Evolutionary conservation across 1,140 invertebrate species (phyloP).

Genomic region (Cydia strobilella): DNA sequence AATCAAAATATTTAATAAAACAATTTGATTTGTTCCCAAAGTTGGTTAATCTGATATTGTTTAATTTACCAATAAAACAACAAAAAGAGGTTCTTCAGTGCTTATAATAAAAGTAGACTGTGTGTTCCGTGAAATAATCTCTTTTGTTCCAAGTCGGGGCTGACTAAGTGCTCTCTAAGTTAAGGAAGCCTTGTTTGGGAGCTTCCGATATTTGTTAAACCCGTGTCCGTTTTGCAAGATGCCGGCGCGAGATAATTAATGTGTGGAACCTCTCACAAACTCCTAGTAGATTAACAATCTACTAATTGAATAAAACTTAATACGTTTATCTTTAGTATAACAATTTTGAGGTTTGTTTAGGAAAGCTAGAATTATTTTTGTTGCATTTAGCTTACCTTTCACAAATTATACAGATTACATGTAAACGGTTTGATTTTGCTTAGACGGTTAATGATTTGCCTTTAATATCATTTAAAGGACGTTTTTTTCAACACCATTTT

Average conservation of each 20-base stretch:
- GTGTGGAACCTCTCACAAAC: constrained; percentile 48
- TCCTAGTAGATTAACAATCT: constrained; percentile 47
- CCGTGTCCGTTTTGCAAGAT: constrained; percentile 62
- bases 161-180: constrained; percentile 58
- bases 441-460: too few relatives aligned
- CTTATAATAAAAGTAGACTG: constrained; percentile 33
- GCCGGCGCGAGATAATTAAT: constrained; percentile 56
- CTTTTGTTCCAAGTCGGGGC: constrained; percentile 53
- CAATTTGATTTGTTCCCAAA: too few relatives aligned
- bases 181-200: constrained; percentile 61
- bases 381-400: not conserved
- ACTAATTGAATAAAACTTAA: constrained; percentile 49
- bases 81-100: not conserved
- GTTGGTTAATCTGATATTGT: not conserved
- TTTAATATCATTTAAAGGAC: too few relatives aligned
- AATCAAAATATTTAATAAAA: too few relatives aligned
- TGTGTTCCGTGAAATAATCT: constrained; percentile 49
- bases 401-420: not conserved
- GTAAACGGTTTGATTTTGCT: too few relatives aligned
- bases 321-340: constrained; percentile 30
- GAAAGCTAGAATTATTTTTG: not conserved
- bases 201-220: constrained; percentile 67
- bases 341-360: constrained; percentile 13
- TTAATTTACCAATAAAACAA: not conserved
- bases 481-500: too few relatives aligned